A percentile compares a stretch with the other conserved stretches of the same genome.
Evolutionary conservation across 37 sponge, comb jelly and placozoan species (phyloP).

Genomic region (Theonella swinhoei): DNA sequence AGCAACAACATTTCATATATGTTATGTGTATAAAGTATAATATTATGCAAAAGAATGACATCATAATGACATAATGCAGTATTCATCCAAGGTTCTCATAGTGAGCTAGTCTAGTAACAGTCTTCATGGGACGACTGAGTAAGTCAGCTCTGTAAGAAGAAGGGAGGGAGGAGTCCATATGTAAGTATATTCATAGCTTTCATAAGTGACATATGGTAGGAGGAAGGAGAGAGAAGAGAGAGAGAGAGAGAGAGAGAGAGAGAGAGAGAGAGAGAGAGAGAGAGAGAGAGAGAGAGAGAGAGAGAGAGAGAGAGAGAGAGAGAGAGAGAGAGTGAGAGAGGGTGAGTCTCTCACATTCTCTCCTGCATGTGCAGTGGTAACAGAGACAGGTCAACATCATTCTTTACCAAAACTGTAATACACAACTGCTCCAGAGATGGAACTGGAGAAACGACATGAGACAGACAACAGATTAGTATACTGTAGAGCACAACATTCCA

Average conservation of each 20-base stretch:
- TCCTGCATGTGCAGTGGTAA: conserved; percentile 28
- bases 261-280: not conserved
- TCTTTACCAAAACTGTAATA: conserved; percentile 27
- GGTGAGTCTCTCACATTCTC: conserved; percentile 15
- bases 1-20: no score
- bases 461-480: not conserved
- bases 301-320: not conserved
- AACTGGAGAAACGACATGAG: conserved; percentile 10
- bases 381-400: not conserved
- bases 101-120: not conserved
- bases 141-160: not conserved
- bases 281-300: conserved; percentile 16
- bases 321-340: not conserved
- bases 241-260: not conserved
- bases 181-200: not conserved
- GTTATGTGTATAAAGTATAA: no score
- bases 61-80: no score
- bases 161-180: not conserved
- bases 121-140: not conserved
- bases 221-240: not conserved
- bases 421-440: conserved; percentile 47
- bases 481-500: no score
- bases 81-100: no score
- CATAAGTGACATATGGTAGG: not conserved
- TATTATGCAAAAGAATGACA: no score